phyloP scores from a whole-genome alignment of 2,113 vertebrate genomes.

The Limanda limanda region DNA sequence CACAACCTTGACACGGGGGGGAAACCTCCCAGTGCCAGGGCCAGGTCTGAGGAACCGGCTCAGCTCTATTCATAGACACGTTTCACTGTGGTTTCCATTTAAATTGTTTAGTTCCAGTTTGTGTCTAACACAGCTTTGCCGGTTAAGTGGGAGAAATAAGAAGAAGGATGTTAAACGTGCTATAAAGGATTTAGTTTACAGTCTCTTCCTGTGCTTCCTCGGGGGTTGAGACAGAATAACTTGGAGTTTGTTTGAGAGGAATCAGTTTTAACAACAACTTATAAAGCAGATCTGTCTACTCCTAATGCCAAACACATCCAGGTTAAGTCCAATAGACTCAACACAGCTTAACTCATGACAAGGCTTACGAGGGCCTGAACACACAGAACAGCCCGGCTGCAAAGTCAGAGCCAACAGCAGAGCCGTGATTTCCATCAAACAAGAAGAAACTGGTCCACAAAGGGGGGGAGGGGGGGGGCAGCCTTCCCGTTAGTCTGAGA shows the following conservation, averaged over 20 bases:
- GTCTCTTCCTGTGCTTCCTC: slow-evolving; percentile 11
- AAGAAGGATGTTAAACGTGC: slow-evolving; percentile 1
- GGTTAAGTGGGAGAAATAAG: background rate
- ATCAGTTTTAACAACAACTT: background rate
- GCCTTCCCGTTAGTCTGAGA: background rate
- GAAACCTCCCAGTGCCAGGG: background rate
- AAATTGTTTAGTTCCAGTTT: slow-evolving; percentile 1
- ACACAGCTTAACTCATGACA: slow-evolving; percentile 43
- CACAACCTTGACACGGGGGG: slow-evolving; percentile 5
- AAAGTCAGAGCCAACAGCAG: slow-evolving; percentile 36
- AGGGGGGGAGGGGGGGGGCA: too few species aligned
- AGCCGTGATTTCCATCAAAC: slow-evolving; percentile 41
- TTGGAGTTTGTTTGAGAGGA: background rate
- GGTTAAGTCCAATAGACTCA: slow-evolving; percentile 13
- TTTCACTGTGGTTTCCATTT: slow-evolving; percentile 23
- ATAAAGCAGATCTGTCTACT: slow-evolving; percentile 6
- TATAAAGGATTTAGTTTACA: background rate
- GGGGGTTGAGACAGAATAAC: background rate
- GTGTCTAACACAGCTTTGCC: background rate
- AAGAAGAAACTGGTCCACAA: slow-evolving; percentile 55
- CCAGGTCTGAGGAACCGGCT: background rate
- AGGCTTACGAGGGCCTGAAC: slow-evolving; percentile 24
- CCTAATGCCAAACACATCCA: slow-evolving; percentile 41
- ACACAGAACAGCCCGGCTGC: slow-evolving; percentile 10
- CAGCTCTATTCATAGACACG: slow-evolving; percentile 32